Evolutionary conservation across 2,888 invertebrate species (phyloP), one percentile per base, ranked within the genome.

Genomic region (Glyphotaelius pellucidus): DNA sequence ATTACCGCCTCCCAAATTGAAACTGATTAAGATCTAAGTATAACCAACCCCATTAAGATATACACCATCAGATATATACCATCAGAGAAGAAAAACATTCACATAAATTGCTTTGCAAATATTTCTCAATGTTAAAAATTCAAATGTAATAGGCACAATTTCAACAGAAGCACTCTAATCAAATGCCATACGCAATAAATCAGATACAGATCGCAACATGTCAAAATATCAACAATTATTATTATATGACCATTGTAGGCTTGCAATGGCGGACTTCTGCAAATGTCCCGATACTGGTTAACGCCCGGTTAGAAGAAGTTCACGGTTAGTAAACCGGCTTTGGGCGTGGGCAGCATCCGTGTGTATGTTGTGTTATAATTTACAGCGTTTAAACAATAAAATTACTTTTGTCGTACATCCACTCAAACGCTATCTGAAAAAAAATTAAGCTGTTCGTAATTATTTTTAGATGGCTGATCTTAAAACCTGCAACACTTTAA

Each of bases 291-390:
- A 81, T 81, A 67, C 38, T 32, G 79, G 79, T 67, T 25, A 25
- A 89, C 88, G 79, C 30, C 38, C 25, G 9, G 88, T 9, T 79
- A 35, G 42, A 12, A 80, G 80, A 90, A 90, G 90, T 80, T 90
- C 90, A 90, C 38, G 81, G 81, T 42, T 38, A 80, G 42, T 89
- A 80, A 80, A 80, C 80, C 89, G 19, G 80, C 52, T 90, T 81
- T 90, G 35, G 88, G 79, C 88, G 90, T 90, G 90, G 90, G 81
- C 90, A 31, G n/a, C 67, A 67, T 88, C 35, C 19, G 83, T 19
- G 52, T 52, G 47, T 67, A 67, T 67, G n/a, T 67, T 25, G 9
- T 67, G 9, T 25, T 25, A 25, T 25, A 67, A 25, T 67, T n/a
- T 67, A 25, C 67, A 67, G 0, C 67, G 67, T 1, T 67, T 67